These are phyloP conservation scores for Ceratina australensis DNA, from an alignment of 1,140 invertebrate species.

Conservation along the genomic window DNA sequence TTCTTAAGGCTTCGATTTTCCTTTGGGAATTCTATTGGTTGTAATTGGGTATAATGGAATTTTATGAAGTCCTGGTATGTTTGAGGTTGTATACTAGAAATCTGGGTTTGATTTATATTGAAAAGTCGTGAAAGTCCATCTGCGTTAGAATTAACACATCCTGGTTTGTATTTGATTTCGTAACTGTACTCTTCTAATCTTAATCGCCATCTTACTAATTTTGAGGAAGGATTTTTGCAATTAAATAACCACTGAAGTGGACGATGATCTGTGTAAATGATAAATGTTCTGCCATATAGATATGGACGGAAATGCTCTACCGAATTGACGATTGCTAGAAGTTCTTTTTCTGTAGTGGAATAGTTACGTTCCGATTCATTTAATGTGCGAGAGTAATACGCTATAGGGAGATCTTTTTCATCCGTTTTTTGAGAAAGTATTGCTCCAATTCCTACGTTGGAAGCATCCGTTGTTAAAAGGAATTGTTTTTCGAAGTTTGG, in stretches of 20 bases:
- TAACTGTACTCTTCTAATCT: background rate
- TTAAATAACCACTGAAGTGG: conserved; percentile 9
- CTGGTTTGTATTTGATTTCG: conserved; percentile 4
- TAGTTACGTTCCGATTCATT: background rate
- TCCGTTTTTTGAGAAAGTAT: background rate
- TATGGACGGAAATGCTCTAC: background rate
- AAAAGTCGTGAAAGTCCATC: background rate
- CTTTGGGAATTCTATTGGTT: background rate
- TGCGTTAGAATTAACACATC: background rate
- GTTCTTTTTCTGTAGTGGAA: background rate
- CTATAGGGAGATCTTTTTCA: background rate
- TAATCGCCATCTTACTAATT: background rate
- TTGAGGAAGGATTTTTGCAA: conserved; percentile 2
- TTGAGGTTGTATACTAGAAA: background rate
- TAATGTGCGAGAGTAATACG: background rate
- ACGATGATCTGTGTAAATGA: background rate
- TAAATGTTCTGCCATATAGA: background rate
- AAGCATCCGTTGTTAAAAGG: background rate
- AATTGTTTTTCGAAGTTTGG: background rate
- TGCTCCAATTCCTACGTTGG: background rate
- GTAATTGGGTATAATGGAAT: conserved; percentile 14
- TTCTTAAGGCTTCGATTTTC: background rate
- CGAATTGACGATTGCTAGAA: background rate
- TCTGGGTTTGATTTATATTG: background rate
- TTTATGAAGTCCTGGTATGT: conserved; percentile 17